Conservation (phyloP, 1,140 invertebrate genomes). For the Drosophila mojavensis region DNA sequence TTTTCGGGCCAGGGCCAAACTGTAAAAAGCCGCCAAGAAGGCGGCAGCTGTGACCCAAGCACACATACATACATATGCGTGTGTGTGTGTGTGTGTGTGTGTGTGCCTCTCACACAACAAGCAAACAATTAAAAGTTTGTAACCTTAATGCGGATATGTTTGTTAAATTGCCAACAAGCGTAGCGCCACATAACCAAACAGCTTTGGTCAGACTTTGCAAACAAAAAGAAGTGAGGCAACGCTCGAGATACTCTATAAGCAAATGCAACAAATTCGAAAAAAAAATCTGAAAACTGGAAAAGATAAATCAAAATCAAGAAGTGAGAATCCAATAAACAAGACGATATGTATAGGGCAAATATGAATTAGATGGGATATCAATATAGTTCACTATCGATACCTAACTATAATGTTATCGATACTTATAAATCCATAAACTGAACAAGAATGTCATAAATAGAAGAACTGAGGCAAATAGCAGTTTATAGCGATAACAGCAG, state of each 20-base stretch:
- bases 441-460: too few species aligned
- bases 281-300: neutral
- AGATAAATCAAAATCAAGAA: too few species aligned
- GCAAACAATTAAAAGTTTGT: conserved; percentile 83
- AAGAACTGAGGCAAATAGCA: too few species aligned
- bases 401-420: too few species aligned
- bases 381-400: too few species aligned
- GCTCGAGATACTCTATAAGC: conserved; percentile 4
- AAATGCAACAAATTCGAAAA: neutral
- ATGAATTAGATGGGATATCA: too few species aligned
- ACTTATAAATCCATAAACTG: too few species aligned
- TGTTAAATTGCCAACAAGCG: conserved; percentile 78
- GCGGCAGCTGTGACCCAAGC: conserved; percentile 61
- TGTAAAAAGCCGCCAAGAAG: conserved; percentile 24
- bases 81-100: conserved; percentile 30
- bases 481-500: too few species aligned
- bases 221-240: neutral
- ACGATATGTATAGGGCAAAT: too few species aligned
- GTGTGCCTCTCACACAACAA: conserved; percentile 62
- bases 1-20: conserved; percentile 19
- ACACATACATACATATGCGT: neutral
- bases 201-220: neutral
- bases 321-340: too few species aligned
- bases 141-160: conserved; percentile 83
- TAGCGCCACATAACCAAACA: conserved; percentile 27